phyloP scores from a whole-genome alignment of 2,113 vertebrate genomes.

The Chunga burmeisteri region DNA sequence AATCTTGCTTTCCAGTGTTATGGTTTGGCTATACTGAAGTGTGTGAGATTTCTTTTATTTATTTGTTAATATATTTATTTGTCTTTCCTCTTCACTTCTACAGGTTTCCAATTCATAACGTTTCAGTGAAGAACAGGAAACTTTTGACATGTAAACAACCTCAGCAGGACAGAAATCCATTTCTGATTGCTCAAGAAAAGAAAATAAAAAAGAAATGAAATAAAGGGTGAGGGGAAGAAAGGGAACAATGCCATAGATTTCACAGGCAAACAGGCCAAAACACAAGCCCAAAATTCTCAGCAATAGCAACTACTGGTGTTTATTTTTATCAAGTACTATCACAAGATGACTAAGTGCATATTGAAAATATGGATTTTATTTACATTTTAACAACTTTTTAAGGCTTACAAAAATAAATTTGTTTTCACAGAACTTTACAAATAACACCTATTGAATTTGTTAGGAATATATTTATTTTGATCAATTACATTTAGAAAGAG shows the following conservation, averaged over 20 bases:
- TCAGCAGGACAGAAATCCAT: neutral
- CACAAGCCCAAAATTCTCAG: neutral
- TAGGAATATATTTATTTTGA: neutral
- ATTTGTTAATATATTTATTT: neutral
- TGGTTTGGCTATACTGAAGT: neutral
- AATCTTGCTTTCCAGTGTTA: neutral
- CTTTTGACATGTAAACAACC: neutral
- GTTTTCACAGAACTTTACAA: neutral
- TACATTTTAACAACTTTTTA: neutral
- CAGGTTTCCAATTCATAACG: neutral
- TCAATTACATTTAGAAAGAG: neutral
- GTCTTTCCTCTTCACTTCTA: neutral
- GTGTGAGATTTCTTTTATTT: neutral
- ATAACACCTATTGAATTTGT: neutral
- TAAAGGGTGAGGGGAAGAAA: neutral
- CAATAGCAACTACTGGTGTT: neutral
- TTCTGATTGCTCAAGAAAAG: neutral
- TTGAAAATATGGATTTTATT: neutral
- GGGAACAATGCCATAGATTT: neutral
- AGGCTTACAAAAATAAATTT: neutral
- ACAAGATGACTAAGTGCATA: neutral
- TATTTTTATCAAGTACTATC: neutral
- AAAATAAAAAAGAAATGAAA: neutral
- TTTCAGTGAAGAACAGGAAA: neutral
- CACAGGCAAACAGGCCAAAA: neutral